These are phyloP conservation scores for Pristionchus fissidentatus DNA, from an alignment of 2,888 invertebrate genomes.

Conservation along the genomic window DNA sequence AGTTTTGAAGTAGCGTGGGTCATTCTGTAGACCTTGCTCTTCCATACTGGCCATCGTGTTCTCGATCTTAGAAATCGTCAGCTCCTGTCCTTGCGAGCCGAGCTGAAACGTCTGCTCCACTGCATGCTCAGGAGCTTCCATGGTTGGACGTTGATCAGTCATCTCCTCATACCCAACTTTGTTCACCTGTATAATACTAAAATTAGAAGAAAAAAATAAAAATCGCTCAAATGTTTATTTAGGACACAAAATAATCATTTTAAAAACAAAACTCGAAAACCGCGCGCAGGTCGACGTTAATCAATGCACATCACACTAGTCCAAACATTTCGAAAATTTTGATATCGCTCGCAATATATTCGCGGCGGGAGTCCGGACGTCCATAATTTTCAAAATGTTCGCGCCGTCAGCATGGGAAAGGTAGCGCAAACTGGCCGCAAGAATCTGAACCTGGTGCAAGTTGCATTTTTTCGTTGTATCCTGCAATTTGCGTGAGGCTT, in stretches of 20 bases:
- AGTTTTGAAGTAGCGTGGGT: slow-evolving; percentile 64
- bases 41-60: slow-evolving; percentile 70
- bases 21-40: slow-evolving; percentile 66
- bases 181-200: slow-evolving; percentile 30
- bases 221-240: neutral
- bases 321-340: neutral
- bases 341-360: neutral
- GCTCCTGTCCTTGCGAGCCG: slow-evolving; percentile 57
- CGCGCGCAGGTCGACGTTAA: neutral
- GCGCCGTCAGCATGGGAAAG: too few relatives aligned
- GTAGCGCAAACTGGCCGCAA: too few relatives aligned
- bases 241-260: too few relatives aligned
- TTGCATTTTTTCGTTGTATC: too few relatives aligned
- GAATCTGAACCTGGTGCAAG: too few relatives aligned
- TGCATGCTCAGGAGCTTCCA: slow-evolving; percentile 18
- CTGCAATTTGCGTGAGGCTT: too few relatives aligned
- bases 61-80: slow-evolving; percentile 66
- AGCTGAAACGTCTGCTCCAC: slow-evolving; percentile 43
- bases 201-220: neutral
- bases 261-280: neutral
- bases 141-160: neutral
- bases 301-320: neutral
- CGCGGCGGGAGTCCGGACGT: neutral
- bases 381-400: too few relatives aligned
- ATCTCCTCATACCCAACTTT: slow-evolving; percentile 27